A percentile compares a stretch with the other conserved stretches of the same genome.
Conservation (phyloP, 2,888 invertebrate genomes). For the Lasioglossum pauxillum region DNA sequence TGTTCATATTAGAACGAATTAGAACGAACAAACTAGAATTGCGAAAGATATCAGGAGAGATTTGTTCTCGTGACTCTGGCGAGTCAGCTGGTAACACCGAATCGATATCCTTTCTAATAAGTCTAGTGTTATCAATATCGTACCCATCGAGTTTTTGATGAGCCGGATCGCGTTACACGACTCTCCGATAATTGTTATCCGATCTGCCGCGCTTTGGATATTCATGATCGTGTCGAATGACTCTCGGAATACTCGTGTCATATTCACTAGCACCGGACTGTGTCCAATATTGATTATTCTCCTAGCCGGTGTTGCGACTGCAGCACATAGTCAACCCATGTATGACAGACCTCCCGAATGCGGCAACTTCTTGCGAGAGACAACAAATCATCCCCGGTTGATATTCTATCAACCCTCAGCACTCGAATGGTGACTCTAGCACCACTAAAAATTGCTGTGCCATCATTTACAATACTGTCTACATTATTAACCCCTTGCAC, state of each 20-base stretch:
- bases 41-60: background rate
- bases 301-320: background rate
- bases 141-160: background rate
- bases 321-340: background rate
- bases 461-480: too few species aligned
- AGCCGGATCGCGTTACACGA: conserved; percentile 1
- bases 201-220: conserved; percentile 11
- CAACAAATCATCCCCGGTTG: background rate
- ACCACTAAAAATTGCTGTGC: too few species aligned
- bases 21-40: too few species aligned
- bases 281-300: conserved; percentile 16
- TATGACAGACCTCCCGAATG: background rate
- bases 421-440: too few species aligned
- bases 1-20: too few species aligned
- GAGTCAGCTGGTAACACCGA: background rate
- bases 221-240: conserved; percentile 11
- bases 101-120: background rate
- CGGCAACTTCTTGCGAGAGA: background rate
- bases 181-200: conserved; percentile 5
- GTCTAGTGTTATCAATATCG: background rate
- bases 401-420: too few species aligned
- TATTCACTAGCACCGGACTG: background rate
- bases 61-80: background rate
- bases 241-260: conserved; percentile 6
- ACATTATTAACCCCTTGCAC: too few species aligned